phyloP scores from a whole-genome alignment of 2,797 vertebrate genomes.

The Trachurus trachurus region DNA sequence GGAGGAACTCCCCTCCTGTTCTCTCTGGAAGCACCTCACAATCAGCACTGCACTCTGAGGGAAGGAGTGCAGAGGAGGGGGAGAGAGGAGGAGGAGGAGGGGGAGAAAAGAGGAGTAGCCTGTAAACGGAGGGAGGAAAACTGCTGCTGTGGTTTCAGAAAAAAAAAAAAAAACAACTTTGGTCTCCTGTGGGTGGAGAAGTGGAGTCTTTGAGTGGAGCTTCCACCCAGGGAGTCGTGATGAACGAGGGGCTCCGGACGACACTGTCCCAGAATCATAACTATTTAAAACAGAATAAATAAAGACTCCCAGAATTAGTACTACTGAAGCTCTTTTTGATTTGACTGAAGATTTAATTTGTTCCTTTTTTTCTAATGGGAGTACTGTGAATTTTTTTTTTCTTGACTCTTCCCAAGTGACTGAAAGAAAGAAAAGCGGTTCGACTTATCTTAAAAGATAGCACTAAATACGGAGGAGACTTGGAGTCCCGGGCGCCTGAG shows the following conservation, averaged over 20 bases:
- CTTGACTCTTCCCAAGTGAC: conserved; percentile 61
- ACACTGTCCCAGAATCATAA: conserved; percentile 30
- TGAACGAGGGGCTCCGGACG: conserved; percentile 10
- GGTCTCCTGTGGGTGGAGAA: not conserved
- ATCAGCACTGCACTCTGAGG: conserved; percentile 60
- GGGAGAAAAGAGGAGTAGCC: conserved; percentile 14
- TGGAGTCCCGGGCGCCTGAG: conserved; percentile 32
- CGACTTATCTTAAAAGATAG: conserved; percentile 58
- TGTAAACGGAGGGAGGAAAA: conserved; percentile 7
- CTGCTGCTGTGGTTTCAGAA: conserved; percentile 40
- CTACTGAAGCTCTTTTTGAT: conserved; percentile 38
- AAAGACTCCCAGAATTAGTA: conserved; percentile 28
- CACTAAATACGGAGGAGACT: conserved; percentile 67
- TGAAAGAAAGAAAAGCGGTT: conserved; percentile 55
- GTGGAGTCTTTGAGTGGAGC: conserved; percentile 19
- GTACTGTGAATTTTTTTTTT: conserved; percentile 50
- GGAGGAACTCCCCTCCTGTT: conserved; percentile 31
- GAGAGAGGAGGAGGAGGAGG: conserved; percentile 34
- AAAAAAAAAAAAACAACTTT: not conserved
- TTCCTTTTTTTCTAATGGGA: conserved; percentile 19
- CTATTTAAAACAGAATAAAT: conserved; percentile 29
- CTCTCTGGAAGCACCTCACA: conserved; percentile 63
- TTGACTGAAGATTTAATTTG: conserved; percentile 37
- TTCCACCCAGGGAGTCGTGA: conserved; percentile 8
- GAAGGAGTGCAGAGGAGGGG: conserved; percentile 47